Percentiles rank a stretch among this genome's conserved stretches.
These are phyloP conservation scores for Rhopalosiphum maidis DNA, from an alignment of 1,140 invertebrate genomes.

Conservation along the genomic window DNA sequence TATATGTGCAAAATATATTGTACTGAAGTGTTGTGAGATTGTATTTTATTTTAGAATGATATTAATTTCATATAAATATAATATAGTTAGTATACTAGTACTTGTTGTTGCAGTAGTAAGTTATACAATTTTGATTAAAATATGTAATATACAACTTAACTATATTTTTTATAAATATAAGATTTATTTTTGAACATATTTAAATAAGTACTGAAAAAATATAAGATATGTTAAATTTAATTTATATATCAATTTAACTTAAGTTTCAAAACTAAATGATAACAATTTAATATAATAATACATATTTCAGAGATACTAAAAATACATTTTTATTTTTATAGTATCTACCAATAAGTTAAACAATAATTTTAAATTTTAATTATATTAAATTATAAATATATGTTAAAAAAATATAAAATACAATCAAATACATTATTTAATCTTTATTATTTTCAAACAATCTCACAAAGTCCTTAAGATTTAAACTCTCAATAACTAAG, in stretches of 20 bases:
- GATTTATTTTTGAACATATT: background rate
- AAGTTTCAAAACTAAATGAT: background rate
- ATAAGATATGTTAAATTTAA: background rate
- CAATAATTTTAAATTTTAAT: no score
- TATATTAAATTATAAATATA: no score
- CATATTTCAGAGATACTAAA: background rate
- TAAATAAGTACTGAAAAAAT: background rate
- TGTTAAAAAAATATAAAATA: no score
- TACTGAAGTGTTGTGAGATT: background rate
- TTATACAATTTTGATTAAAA: background rate
- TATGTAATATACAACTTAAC: no score
- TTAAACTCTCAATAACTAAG: accelerated
- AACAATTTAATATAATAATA: background rate
- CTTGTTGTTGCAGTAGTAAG: background rate
- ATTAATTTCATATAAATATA: background rate
- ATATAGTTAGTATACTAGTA: background rate
- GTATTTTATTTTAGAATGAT: background rate
- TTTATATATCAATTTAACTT: background rate
- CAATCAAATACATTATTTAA: no score
- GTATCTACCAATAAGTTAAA: no score
- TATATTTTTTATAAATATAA: background rate
- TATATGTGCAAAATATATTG: background rate
- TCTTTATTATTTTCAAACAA: background rate
- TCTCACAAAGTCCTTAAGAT: no score
- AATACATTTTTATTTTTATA: no score